Percentiles rank a stretch among this genome's conserved stretches.
Conservation (phyloP, 2,113 vertebrate genomes). For the Daubentonia madagascariensis region DNA sequence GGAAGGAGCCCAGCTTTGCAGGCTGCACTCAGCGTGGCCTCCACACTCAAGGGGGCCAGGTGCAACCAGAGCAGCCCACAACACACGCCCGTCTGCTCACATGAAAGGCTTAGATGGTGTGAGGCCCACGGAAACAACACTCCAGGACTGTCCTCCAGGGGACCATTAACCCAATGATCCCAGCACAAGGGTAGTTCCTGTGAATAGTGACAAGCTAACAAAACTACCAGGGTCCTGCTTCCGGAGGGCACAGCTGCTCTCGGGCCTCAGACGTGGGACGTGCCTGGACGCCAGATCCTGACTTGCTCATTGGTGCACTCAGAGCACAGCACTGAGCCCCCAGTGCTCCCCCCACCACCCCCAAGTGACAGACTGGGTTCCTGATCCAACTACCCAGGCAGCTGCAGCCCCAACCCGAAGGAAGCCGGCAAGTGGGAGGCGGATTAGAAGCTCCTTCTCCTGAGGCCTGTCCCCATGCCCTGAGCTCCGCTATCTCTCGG, state of each 20-base stretch:
- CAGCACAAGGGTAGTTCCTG: no score
- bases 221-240: neutral
- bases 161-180: neutral
- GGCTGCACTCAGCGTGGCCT: neutral
- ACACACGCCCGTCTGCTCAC: neutral
- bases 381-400: neutral
- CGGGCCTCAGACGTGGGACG: no score
- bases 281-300: neutral
- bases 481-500: conserved; percentile 35
- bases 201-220: neutral
- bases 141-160: neutral
- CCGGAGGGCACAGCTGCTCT: neutral
- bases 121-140: neutral
- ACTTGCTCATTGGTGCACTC: neutral
- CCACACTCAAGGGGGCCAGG: neutral
- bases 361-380: neutral
- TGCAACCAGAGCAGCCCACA: neutral
- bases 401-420: neutral
- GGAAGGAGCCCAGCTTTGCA: neutral
- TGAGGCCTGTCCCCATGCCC: neutral
- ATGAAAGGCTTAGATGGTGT: neutral
- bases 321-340: neutral
- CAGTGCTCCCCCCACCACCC: neutral
- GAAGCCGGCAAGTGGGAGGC: neutral
- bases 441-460: neutral